Conservation (phyloP, 2,888 invertebrate genomes). For the Luperina nickerlii region DNA sequence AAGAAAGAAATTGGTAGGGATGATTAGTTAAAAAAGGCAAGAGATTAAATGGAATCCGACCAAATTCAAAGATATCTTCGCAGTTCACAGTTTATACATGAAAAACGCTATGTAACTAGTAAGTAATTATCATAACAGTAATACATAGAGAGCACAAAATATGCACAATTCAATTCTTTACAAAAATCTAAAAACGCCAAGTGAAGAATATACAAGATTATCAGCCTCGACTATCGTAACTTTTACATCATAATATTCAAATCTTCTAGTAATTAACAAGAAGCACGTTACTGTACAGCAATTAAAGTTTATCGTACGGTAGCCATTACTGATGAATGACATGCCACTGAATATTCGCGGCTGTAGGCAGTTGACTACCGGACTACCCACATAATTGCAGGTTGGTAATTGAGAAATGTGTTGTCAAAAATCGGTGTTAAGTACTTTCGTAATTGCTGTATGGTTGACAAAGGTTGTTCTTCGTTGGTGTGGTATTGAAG, state of each 20-base stretch:
- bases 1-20: not conserved
- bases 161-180: not conserved
- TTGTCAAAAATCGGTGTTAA: not conserved
- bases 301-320: conserved; percentile 46
- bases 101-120: not conserved
- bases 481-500: no score
- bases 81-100: not conserved
- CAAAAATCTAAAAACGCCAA: not conserved
- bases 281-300: not conserved
- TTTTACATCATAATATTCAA: conserved; percentile 28
- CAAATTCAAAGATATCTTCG: not conserved
- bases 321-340: conserved; percentile 48
- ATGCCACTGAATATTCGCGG: conserved; percentile 12
- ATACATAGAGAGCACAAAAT: not conserved
- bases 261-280: conserved; percentile 27
- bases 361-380: not conserved
- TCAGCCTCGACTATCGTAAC: not conserved
- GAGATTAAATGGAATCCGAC: not conserved
- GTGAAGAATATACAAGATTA: not conserved
- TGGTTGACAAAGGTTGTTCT: not conserved
- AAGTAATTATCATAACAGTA: not conserved
- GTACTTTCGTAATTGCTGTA: not conserved
- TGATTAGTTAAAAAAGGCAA: not conserved
- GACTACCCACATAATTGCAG: conserved; percentile 24
- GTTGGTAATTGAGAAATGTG: conserved; percentile 11